These are phyloP conservation scores for Hydrotaea cyrtoneurina DNA, from an alignment of 2,888 invertebrate genomes.

Conservation along the genomic window DNA sequence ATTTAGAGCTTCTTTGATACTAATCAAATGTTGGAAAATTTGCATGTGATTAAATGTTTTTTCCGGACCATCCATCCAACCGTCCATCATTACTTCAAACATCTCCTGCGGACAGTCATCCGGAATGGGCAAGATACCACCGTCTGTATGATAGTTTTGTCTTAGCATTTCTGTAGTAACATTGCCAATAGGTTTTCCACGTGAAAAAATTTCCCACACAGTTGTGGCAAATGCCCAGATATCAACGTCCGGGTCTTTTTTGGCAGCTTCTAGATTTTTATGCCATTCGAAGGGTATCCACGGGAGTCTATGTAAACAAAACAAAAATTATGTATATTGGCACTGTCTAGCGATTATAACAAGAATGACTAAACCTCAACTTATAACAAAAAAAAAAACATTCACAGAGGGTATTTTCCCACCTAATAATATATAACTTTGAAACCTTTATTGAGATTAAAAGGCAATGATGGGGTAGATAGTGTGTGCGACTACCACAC, in stretches of 20 bases:
- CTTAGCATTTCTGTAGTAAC: slow-evolving; percentile 69
- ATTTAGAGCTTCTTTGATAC: slow-evolving; percentile 71
- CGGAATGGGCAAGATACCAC: slow-evolving; percentile 85
- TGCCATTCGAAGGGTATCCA: slow-evolving; percentile 95
- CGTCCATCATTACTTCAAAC: slow-evolving; percentile 87
- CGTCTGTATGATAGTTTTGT: slow-evolving; percentile 72
- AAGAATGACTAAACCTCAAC: too few species aligned
- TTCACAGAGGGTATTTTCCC: too few species aligned
- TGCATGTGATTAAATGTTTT: slow-evolving; percentile 89
- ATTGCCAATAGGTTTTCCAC: slow-evolving; percentile 83
- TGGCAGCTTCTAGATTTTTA: slow-evolving; percentile 85
- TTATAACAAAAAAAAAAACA: too few species aligned
- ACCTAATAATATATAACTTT: too few species aligned
- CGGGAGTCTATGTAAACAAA: slow-evolving; percentile 85
- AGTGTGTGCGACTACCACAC: too few species aligned
- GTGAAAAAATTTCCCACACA: slow-evolving; percentile 94
- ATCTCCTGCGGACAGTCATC: slow-evolving; percentile 88
- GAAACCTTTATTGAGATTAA: too few species aligned
- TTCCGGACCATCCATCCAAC: slow-evolving; percentile 89
- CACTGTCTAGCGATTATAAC: too few species aligned
- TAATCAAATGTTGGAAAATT: slow-evolving; percentile 83
- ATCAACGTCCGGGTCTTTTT: slow-evolving; percentile 87
- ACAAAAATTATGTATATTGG: neutral
- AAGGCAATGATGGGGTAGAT: too few species aligned
- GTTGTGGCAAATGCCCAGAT: slow-evolving; percentile 96